Evolutionary conservation across 2,888 invertebrate genomes (phyloP).

Genomic region (Callyntrura guangdongensis): DNA sequence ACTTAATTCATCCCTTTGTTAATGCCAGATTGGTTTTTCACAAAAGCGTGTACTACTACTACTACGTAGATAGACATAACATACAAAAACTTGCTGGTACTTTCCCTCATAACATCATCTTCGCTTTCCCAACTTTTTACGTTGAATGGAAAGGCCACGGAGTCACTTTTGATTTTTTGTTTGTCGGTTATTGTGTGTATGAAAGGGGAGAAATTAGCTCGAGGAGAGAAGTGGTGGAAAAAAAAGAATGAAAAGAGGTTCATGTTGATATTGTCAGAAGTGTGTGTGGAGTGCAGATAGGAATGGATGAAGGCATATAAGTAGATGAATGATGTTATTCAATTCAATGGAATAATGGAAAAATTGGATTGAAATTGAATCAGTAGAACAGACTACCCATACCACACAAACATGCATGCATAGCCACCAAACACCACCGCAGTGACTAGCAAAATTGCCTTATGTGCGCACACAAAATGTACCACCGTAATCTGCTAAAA

Average conservation of each 20-base stretch:
- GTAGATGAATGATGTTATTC: constrained; percentile 45
- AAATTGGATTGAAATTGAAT: constrained; percentile 60
- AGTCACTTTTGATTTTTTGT: constrained; percentile 52
- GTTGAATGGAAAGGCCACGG: constrained; percentile 13
- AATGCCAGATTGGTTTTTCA: constrained; percentile 75
- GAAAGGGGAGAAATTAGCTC: constrained; percentile 67
- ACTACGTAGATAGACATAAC: background rate
- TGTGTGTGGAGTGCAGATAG: constrained; percentile 4
- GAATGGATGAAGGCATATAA: background rate
- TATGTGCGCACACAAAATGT: background rate
- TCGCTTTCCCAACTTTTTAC: background rate
- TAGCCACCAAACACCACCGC: background rate
- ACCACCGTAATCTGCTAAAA: constrained; percentile 19
- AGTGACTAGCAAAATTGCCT: constrained; percentile 8
- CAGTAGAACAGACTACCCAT: background rate
- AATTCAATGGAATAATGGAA: constrained; percentile 1
- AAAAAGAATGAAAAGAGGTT: constrained; percentile 50
- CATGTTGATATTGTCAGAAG: constrained; percentile 19
- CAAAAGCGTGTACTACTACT: constrained; percentile 47
- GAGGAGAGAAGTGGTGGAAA: constrained; percentile 49
- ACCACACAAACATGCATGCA: background rate
- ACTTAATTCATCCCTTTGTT: constrained; percentile 77
- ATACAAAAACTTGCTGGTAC: background rate
- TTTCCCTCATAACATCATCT: constrained; percentile 33
- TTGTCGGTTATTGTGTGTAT: constrained; percentile 53